These are phyloP conservation scores for Protodeltote pygarga DNA, from an alignment of 2,888 invertebrate genomes.

Conservation along the genomic window DNA sequence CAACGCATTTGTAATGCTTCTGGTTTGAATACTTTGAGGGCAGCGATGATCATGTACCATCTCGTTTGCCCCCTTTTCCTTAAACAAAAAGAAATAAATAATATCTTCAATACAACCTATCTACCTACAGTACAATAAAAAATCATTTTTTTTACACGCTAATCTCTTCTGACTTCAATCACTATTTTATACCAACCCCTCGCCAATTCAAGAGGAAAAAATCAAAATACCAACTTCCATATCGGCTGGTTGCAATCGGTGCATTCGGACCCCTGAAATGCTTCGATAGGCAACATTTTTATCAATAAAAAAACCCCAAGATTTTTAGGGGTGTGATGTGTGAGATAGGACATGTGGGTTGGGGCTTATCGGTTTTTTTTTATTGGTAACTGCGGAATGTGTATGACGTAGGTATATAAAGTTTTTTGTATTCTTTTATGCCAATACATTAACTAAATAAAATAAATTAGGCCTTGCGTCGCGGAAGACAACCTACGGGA, in stretches of 20 bases:
- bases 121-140: too few relatives aligned
- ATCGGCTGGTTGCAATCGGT: conserved; percentile 71
- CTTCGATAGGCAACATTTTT: conserved; percentile 66
- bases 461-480: too few relatives aligned
- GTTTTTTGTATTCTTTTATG: too few relatives aligned
- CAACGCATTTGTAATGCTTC: too few relatives aligned
- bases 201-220: conserved; percentile 65
- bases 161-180: conserved; percentile 23
- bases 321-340: conserved; percentile 44
- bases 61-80: too few relatives aligned
- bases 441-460: too few relatives aligned
- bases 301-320: conserved; percentile 61
- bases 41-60: too few relatives aligned
- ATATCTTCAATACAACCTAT: too few relatives aligned
- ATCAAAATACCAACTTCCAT: conserved; percentile 70
- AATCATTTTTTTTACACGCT: conserved; percentile 1
- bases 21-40: too few relatives aligned
- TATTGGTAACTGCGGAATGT: not conserved
- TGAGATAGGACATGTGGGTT: conserved; percentile 53
- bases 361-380: conserved; percentile 11
- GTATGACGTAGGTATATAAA: not conserved
- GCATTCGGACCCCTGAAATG: conserved; percentile 61
- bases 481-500: too few relatives aligned
- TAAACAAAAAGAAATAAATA: too few relatives aligned
- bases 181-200: conserved; percentile 40